These are phyloP conservation scores for Callimico goeldii DNA, from an alignment of 2,797 vertebrate genomes.

Conservation along the genomic window DNA sequence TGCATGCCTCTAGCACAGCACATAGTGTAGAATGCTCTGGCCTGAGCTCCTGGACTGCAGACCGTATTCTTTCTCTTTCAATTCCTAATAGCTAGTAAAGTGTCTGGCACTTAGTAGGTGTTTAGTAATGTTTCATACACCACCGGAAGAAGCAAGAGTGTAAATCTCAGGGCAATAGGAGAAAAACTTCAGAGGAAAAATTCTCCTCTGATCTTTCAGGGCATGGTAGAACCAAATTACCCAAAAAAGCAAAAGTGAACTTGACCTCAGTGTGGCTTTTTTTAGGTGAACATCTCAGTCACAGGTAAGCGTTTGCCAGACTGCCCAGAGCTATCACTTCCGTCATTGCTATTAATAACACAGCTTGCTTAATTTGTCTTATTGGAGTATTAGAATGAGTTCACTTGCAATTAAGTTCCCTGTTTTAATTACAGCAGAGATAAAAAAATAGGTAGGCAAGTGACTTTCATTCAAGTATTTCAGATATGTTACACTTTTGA, in stretches of 20 bases:
- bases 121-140: neutral
- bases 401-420: constrained; percentile 25
- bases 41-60: neutral
- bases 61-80: neutral
- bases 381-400: neutral
- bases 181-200: neutral
- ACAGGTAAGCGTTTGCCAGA: constrained; percentile 6
- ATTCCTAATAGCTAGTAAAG: neutral
- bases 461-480: constrained; percentile 44
- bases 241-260: neutral
- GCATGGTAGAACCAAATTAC: neutral
- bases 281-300: neutral
- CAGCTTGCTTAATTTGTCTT: constrained; percentile 14
- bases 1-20: neutral
- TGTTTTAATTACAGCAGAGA: constrained; percentile 57
- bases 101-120: neutral
- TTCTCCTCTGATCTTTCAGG: neutral
- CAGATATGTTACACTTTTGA: constrained; percentile 65
- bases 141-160: neutral
- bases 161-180: neutral
- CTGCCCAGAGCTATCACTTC: neutral
- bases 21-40: neutral
- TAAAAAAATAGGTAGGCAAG: constrained; percentile 46
- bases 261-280: neutral
- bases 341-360: neutral